These are phyloP conservation scores for Phrynocephalus vlangalii DNA, from an alignment of 2,797 vertebrate species.

Conservation along the genomic window DNA sequence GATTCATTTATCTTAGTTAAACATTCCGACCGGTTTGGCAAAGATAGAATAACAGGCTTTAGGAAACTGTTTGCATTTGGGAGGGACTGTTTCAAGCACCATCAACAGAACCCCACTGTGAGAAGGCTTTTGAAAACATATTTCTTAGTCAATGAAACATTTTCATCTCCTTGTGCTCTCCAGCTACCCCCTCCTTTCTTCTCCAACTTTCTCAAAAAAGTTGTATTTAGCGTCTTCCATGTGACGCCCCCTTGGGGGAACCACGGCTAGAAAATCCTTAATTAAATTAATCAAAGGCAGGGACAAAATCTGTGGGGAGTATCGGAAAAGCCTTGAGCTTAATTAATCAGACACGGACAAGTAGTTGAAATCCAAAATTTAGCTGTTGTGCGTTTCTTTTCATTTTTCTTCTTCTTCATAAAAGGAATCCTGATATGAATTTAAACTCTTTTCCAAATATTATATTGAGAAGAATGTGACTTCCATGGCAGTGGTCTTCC, in stretches of 20 bases:
- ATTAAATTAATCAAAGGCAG: constrained; percentile 75
- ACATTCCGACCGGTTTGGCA: not conserved
- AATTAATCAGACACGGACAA: constrained; percentile 73
- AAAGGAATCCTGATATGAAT: constrained; percentile 3
- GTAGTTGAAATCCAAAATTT: constrained; percentile 55
- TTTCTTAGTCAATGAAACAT: constrained; percentile 34
- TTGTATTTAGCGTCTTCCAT: constrained; percentile 57
- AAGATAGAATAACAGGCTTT: not conserved
- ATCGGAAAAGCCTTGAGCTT: constrained; percentile 65
- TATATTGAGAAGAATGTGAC: constrained; percentile 21
- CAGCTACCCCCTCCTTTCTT: not conserved
- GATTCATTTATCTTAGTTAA: not conserved
- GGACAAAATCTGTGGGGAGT: constrained; percentile 69
- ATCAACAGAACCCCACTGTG: not conserved
- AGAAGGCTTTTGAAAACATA: constrained; percentile 37
- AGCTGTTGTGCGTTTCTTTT: constrained; percentile 12
- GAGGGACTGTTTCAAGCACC: not conserved
- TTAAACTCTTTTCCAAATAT: constrained; percentile 14
- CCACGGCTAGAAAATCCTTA: constrained; percentile 63
- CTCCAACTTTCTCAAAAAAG: constrained; percentile 47
- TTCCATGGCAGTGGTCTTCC: too few relatives aligned
- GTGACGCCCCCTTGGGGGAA: constrained; percentile 61
- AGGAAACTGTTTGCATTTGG: not conserved
- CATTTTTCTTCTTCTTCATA: not conserved
- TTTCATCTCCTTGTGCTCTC: constrained; percentile 20